Base-by-base conservation (phyloP, 2,888 invertebrate genomes). In the Spicauda simplicius region DNA sequence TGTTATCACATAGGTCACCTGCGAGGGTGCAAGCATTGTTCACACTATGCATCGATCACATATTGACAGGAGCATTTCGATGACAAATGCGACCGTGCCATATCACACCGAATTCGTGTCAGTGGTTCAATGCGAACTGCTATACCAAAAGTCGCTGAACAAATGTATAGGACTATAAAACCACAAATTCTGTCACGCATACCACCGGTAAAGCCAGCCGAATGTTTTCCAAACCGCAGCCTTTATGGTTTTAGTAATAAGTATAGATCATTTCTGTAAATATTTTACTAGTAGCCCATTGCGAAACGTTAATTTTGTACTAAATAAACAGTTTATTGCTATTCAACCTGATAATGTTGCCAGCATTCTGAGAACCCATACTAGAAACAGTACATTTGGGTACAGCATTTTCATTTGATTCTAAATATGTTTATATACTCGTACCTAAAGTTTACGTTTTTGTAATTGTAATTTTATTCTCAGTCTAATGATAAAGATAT, bases 71-170 rank as follows among this genome's bases (percentile, higher is more conserved):
- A 74, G 72, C 69, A 75, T 75, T 77, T 77, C 73, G 71, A 74
- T 77, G 73, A 73, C 73, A 76, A 75, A 73, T 76, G 74, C 72
- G 74, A 68, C 73, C 74, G 69, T 74, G 71, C 71, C 72, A 73
- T 72, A 74, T 76, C 74, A 72, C 77, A 72, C 72, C 74, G 73
- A 79, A 81, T 76, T 78, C 75, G 79, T 80, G 82, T 83, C 81
- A 82, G 72, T 78, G 73, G 82, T 80, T 81, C 82, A 81, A 81
- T 82, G 82, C 72, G 72, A 79, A 74, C 76, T 58, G 71, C 75
- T 70, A 37, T 69, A 68, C 69, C 59, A 60, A 70, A 65, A 69
- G 64, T 66, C 50, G 67, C 48, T 10, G 18, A 33, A 60, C 66
- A 66, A 59, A 59, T 62, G 30, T 45, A 58, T 54, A 54, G 58